Evolutionary conservation across 2,113 vertebrate genomes (phyloP).

Genomic region (Amblyopsis rosae): DNA sequence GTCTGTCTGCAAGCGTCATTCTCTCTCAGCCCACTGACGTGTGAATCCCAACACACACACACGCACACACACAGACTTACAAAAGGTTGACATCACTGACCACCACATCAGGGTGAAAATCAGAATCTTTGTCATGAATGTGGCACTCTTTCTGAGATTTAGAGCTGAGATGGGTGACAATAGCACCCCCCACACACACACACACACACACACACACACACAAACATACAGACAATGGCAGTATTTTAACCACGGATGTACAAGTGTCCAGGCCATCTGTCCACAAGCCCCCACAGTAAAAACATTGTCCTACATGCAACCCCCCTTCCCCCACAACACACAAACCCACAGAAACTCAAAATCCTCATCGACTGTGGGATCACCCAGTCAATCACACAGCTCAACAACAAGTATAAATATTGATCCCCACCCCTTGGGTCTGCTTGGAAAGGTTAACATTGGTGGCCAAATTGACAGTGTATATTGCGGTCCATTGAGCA

Average conservation of each 20-base stretch:
- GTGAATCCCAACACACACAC: conserved; percentile 8
- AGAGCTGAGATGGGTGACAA: conserved; percentile 47
- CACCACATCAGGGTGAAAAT: conserved; percentile 23
- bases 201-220: too few species aligned
- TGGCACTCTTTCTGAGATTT: conserved; percentile 1
- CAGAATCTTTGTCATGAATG: conserved; percentile 28
- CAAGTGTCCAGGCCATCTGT: conserved; percentile 78
- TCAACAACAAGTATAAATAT: too few species aligned
- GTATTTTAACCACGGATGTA: conserved; percentile 67
- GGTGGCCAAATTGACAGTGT: too few species aligned
- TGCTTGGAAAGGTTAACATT: too few species aligned
- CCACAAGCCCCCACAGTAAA: conserved; percentile 74
- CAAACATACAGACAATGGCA: conserved; percentile 68
- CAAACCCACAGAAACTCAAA: conserved; percentile 14
- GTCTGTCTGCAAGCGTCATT: not conserved
- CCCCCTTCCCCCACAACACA: conserved; percentile 22
- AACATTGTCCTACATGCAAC: conserved; percentile 69
- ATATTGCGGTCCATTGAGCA: too few species aligned
- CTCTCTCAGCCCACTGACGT: conserved; percentile 2
- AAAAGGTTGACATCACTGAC: conserved; percentile 1
- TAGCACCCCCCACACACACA: conserved; percentile 57
- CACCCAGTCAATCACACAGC: too few species aligned
- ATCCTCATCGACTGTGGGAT: too few species aligned
- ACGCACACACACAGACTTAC: not conserved
- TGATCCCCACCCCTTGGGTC: too few species aligned